A percentile compares a stretch with the other conserved stretches of the same genome.
phyloP scores from a whole-genome alignment of 2,113 vertebrate species.

The Chroicocephalus ridibundus region DNA sequence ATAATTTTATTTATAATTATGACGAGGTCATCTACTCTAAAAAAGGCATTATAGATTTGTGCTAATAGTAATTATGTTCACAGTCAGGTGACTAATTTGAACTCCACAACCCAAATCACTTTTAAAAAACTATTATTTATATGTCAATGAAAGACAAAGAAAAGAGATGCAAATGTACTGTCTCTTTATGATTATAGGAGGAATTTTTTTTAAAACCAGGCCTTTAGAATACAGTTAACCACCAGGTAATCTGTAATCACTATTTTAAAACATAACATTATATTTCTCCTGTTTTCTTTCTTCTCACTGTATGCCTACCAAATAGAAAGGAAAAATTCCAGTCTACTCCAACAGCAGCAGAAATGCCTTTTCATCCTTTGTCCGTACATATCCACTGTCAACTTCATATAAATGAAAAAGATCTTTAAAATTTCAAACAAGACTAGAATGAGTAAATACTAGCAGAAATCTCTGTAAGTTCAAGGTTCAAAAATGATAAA shows the following conservation, averaged over 20 bases:
- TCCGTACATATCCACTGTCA: not conserved
- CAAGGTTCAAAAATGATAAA: not conserved
- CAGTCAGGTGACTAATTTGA: not conserved
- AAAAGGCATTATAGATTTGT: not conserved
- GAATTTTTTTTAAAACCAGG: not conserved
- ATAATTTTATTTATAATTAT: conserved; percentile 33
- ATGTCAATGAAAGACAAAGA: conserved; percentile 36
- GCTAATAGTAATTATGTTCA: conserved; percentile 30
- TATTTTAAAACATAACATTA: not conserved
- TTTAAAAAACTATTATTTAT: conserved; percentile 32
- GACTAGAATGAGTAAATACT: not conserved
- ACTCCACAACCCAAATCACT: not conserved
- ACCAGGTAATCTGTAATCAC: not conserved
- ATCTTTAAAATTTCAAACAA: not conserved
- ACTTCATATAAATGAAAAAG: not conserved
- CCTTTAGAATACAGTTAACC: not conserved
- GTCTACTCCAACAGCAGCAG: not conserved
- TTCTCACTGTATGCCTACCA: not conserved
- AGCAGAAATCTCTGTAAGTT: not conserved
- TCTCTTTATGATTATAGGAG: not conserved
- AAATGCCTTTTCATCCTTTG: not conserved
- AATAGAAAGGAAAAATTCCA: not conserved
- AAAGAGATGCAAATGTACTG: conserved; percentile 18
- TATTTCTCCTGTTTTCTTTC: not conserved
- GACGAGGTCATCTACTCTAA: not conserved